Percentiles rank a stretch among this genome's conserved stretches.
Conservation (phyloP, 2,888 invertebrate species). For the Drosophila hamatofila region DNA sequence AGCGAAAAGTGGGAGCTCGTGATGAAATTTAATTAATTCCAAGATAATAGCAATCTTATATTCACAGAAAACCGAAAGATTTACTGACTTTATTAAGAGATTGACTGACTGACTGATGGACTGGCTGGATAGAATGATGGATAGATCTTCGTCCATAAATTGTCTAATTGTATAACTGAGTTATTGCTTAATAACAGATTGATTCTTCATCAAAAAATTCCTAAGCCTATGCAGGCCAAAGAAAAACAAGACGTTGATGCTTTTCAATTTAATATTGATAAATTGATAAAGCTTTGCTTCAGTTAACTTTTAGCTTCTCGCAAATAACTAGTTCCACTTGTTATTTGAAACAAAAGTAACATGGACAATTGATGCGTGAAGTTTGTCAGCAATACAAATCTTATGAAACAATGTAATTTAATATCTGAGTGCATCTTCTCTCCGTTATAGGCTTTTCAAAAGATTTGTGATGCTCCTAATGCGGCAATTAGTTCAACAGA, state of each 20-base stretch:
- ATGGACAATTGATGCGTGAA: too few species aligned
- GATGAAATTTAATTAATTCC: conserved; percentile 14
- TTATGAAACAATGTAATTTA: background rate
- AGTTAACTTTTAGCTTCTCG: background rate
- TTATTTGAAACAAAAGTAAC: too few species aligned
- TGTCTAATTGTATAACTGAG: background rate
- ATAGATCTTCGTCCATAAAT: background rate
- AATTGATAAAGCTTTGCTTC: background rate
- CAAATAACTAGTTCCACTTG: background rate
- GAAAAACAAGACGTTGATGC: too few species aligned
- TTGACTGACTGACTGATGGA: background rate
- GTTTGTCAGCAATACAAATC: too few species aligned
- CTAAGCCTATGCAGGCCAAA: background rate
- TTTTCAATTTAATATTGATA: background rate
- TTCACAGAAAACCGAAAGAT: background rate
- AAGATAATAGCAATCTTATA: background rate
- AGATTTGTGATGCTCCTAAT: conserved; percentile 1
- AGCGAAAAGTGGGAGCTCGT: conserved; percentile 11
- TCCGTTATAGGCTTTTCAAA: background rate
- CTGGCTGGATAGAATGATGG: background rate
- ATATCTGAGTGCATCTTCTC: background rate
- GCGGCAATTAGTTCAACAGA: conserved; percentile 38
- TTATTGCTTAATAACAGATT: too few species aligned
- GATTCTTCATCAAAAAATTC: background rate
- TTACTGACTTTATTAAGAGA: background rate